phyloP scores from a whole-genome alignment of 2,113 vertebrate species.

The Podiceps cristatus region DNA sequence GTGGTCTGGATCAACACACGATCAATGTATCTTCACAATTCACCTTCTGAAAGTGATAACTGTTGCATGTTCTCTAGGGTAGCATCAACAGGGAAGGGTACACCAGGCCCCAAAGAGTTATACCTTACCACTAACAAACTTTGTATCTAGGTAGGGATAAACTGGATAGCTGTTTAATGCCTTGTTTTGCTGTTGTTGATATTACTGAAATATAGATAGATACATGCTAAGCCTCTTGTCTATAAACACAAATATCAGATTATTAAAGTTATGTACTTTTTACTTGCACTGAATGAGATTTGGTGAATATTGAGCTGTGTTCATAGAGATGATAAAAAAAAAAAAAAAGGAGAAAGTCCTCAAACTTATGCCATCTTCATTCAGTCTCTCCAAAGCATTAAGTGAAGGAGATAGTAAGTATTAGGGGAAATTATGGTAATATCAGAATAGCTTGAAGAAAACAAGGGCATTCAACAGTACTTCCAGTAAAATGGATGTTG shows the following conservation, averaged over 20 bases:
- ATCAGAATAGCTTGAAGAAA: background rate
- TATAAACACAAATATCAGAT: background rate
- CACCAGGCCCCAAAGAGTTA: background rate
- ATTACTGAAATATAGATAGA: background rate
- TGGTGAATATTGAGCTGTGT: background rate
- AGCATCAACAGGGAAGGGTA: background rate
- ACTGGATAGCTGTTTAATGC: background rate
- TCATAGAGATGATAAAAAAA: background rate
- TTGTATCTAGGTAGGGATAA: background rate
- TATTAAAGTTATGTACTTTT: background rate
- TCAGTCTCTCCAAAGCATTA: background rate
- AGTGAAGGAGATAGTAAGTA: background rate
- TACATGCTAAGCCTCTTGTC: background rate
- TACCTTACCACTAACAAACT: accelerated
- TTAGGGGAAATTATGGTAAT: background rate
- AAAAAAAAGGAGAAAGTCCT: background rate
- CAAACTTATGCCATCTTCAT: background rate
- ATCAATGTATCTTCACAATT: background rate
- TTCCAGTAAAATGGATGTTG: background rate
- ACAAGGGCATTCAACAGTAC: background rate
- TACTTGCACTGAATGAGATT: background rate
- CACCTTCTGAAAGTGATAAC: background rate
- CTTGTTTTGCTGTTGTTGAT: background rate
- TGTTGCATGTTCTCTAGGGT: accelerated
- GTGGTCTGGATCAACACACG: accelerated